These are phyloP conservation scores for Chrysaora quinquecirrha DNA, from an alignment of 30 jellyfish, hydroid and myxozoan species.

Conservation along the genomic window DNA sequence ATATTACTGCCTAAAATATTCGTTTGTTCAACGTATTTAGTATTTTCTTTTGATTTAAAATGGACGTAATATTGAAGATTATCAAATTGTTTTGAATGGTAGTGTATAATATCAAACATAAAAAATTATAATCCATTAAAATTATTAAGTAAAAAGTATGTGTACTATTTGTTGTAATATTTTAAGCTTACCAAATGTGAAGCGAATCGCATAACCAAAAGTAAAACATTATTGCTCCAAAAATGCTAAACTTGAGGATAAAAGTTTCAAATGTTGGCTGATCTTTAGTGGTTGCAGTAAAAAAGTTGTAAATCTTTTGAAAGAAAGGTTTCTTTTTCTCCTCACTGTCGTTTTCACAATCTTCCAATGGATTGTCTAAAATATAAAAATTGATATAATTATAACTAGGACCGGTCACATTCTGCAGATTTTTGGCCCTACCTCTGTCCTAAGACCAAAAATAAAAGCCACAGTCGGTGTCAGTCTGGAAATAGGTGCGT, in stretches of 20 bases:
- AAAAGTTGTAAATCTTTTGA: conserved; percentile 17
- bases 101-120: too few species aligned
- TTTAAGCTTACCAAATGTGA: conserved; percentile 94
- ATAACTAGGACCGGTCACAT: not conserved
- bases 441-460: not conserved
- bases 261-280: conserved; percentile 87
- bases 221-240: conserved; percentile 94
- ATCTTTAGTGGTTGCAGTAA: conserved; percentile 68
- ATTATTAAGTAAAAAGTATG: too few species aligned
- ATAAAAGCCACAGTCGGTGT: not conserved
- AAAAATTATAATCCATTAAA: too few species aligned
- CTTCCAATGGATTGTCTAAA: conserved; percentile 9
- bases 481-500: too few species aligned
- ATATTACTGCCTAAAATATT: too few species aligned
- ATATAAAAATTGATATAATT: too few species aligned
- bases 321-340: not conserved
- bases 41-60: too few species aligned
- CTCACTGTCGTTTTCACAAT: not conserved
- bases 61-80: too few species aligned
- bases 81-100: too few species aligned
- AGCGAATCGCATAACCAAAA: conserved; percentile 86
- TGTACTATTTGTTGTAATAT: too few species aligned
- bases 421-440: not conserved
- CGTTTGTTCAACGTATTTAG: too few species aligned
- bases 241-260: conserved; percentile 63